Conservation (phyloP, 2,113 vertebrate species). For the Mixornis gularis region DNA sequence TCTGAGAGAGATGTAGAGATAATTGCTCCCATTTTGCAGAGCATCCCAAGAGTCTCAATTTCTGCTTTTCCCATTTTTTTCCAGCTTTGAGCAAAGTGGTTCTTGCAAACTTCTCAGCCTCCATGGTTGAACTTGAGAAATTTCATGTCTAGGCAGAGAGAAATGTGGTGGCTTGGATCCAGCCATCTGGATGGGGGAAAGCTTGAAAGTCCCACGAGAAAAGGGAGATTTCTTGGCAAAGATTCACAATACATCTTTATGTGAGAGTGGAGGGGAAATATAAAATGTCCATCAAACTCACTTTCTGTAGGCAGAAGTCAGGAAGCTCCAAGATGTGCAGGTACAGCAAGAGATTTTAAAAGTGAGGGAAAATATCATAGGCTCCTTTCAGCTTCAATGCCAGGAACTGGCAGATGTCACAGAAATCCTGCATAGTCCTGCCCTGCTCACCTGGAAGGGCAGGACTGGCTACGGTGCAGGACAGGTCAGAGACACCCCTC, state of each 20-base stretch:
- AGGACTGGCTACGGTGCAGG: neutral
- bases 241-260: neutral
- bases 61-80: neutral
- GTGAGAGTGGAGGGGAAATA: neutral
- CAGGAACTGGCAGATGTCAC: neutral
- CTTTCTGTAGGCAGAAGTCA: neutral
- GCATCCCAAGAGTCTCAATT: neutral
- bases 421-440: neutral
- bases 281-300: neutral
- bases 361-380: neutral
- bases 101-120: neutral
- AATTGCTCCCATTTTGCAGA: accelerated
- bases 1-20: neutral
- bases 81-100: neutral
- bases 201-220: neutral
- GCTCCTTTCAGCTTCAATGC: neutral
- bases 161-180: neutral
- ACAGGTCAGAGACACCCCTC: neutral
- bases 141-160: neutral
- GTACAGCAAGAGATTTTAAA: neutral
- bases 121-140: neutral
- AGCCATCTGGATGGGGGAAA: neutral
- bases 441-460: neutral
- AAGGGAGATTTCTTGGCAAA: constrained; percentile 5
- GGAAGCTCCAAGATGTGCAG: neutral